Base-by-base conservation (phyloP, 1,140 invertebrate genomes). In the Tenebrio molitor region DNA sequence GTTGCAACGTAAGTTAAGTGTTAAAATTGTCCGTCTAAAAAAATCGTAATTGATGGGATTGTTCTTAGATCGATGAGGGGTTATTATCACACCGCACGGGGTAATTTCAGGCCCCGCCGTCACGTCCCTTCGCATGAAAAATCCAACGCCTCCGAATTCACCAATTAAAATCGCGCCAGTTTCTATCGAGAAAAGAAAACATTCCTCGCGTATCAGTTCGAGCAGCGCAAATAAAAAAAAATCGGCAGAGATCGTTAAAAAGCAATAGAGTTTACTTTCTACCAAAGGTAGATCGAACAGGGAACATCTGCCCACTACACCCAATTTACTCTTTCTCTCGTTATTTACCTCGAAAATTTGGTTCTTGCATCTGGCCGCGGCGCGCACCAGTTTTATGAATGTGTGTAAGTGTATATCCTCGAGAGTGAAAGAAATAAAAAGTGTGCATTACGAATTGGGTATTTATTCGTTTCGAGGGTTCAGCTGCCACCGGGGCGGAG, bases 1-100 rank as follows among this genome's bases (percentile, higher is more conserved):
- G 78, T 77, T 74, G 72, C 66, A 72, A 74, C 71, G 72, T 77
- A 74, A 29, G 70, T 79, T 77, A 74, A 74, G 41, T 36, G 69
- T 70, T 39, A 46, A 53, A 68, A 70, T 67, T 50, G 71, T 71
- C 25, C 15, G 25, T 71, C 19, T n/a, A 34, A 70, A 77, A 77
- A 53, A 44, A 66, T 34, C 12, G 46, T 76, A 77, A 77, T 76
- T 74, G 72, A 64, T 50, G 70, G 72, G 63, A 76, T 76, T 73
- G 73, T 74, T 72, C 74, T 70, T 73, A 21, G 66, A 58, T 50
- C 50, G 50, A 58, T 33, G 46, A 42, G 41, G 67, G 41, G 41
- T 71, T 62, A 67, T 71, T 74, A 71, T 36, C 69, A 71, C 69
- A 46, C 68, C 58, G 15, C 36, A 15, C 8, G 41, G 39, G 42